Evolutionary conservation across 1,140 invertebrate species (phyloP), one percentile per base, ranked within the genome.

Genomic region (Sminthurides bifidus): DNA sequence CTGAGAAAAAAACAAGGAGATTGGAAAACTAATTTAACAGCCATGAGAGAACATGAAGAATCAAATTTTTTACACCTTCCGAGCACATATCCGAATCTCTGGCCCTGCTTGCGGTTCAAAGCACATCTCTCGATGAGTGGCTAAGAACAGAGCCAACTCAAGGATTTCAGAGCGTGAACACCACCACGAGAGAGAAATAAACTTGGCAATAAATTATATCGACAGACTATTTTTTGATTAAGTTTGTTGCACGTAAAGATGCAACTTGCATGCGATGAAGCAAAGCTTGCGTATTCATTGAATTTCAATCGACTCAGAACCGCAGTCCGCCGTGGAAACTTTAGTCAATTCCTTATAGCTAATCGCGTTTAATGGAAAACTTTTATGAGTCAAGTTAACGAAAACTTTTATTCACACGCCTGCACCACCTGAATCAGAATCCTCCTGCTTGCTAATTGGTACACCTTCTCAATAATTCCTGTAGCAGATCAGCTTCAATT

Each of bases 191-290:
- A 17, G 27, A 21, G 46, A 26, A 10, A 49, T 26, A 30, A 26
- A 48, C 24, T 48, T 10, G 30, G 44, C 44, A 48, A 49, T 49
- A 49, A 49, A 49, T 49, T 49, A 49, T n/a, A n/a, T 49, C 35
- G 46, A 49, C 24, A 49, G 46, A 49, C 46, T 49, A 49, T 49
- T 49, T 49, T 35, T n/a, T n/a, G n/a, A n/a, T n/a, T n/a, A n/a
- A n/a, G n/a, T n/a, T n/a, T n/a, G n/a, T n/a, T n/a, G 27, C 44
- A 33, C 29, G 35, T 49, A 33, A 49, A 49, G 35, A 49, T 49
- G 35, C 46, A 49, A 21, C 46, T 31, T 31, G 26, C n/a, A 33
- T 30, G n/a, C 46, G 6, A 17, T 49, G 46, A 49, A 33, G 35
- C 29, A 19, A 33, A 19, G 24, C 35, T 49, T 33, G 46, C n/a